Evolutionary conservation across 2,113 vertebrate genomes (phyloP).

Genomic region (Merops nubicus): DNA sequence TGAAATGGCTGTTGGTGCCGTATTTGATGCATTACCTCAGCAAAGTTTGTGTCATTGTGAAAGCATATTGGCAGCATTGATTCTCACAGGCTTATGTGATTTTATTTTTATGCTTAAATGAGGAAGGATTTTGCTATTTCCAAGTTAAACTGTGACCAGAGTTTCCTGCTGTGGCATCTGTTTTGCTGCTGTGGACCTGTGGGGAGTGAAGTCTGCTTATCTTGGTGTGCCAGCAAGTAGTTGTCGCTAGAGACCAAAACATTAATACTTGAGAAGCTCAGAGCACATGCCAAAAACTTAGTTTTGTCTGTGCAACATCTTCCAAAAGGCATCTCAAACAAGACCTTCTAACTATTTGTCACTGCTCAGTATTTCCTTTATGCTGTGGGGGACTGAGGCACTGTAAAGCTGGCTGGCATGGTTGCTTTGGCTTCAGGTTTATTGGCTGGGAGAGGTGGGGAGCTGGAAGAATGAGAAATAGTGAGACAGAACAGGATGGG

Average conservation of each 20-base stretch:
- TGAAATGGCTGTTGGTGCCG: neutral
- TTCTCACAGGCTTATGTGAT: neutral
- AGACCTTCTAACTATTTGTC: neutral
- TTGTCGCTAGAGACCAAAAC: neutral
- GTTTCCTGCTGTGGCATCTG: neutral
- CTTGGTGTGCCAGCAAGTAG: neutral
- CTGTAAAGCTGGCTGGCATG: neutral
- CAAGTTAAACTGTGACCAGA: neutral
- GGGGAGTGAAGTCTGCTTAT: constrained; percentile 50
- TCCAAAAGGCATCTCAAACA: neutral
- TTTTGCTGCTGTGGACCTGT: constrained; percentile 5
- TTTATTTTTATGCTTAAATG: neutral
- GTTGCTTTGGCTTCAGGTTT: neutral
- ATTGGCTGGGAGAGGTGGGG: neutral
- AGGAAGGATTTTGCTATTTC: constrained; percentile 2
- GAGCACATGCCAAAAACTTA: neutral
- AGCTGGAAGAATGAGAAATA: neutral
- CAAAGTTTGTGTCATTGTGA: neutral
- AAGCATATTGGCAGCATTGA: neutral
- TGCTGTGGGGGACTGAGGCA: neutral
- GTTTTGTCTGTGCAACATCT: neutral
- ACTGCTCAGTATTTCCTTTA: neutral
- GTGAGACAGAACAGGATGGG: neutral
- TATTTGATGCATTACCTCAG: neutral
- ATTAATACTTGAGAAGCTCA: neutral